These are phyloP conservation scores for Clarias magur DNA, from an alignment of 2,113 vertebrate species.

Conservation along the genomic window DNA sequence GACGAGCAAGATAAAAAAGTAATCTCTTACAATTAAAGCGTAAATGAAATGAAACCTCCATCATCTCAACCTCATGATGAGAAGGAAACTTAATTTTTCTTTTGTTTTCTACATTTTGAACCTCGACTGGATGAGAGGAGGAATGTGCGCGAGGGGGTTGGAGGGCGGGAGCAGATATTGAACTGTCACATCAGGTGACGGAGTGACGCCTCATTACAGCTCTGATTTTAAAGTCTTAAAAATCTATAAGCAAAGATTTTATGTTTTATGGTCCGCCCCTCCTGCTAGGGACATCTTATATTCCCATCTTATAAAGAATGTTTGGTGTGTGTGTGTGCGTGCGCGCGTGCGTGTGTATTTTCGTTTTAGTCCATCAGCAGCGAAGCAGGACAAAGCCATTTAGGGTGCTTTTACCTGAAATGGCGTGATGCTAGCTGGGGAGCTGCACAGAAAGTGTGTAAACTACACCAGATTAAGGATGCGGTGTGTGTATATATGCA, in stretches of 20 bases:
- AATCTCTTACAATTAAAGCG: conserved; percentile 48
- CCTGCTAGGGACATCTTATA: neutral
- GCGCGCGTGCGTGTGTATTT: neutral
- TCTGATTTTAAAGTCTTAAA: neutral
- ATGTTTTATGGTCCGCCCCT: neutral
- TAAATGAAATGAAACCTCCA: conserved; percentile 44
- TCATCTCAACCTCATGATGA: conserved; percentile 9
- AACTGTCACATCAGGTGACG: neutral
- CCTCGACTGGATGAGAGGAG: neutral
- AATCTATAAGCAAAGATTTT: conserved; percentile 21
- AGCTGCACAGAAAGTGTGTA: neutral
- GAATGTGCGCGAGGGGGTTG: neutral
- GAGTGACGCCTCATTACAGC: neutral
- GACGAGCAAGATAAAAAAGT: conserved; percentile 23
- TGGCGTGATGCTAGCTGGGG: conserved; percentile 35
- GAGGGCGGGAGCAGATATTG: conserved; percentile 21
- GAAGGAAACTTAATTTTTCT: neutral
- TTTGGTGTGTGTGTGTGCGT: neutral
- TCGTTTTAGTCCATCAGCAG: conserved; percentile 23
- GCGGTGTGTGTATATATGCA: conserved; percentile 4
- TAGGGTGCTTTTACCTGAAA: conserved; percentile 35
- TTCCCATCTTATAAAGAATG: neutral
- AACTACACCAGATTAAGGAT: neutral
- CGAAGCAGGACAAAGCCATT: conserved; percentile 46
- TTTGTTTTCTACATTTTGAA: neutral